Base-by-base conservation (phyloP, 2,113 vertebrate species). In the Himantopus leucocephalus region DNA sequence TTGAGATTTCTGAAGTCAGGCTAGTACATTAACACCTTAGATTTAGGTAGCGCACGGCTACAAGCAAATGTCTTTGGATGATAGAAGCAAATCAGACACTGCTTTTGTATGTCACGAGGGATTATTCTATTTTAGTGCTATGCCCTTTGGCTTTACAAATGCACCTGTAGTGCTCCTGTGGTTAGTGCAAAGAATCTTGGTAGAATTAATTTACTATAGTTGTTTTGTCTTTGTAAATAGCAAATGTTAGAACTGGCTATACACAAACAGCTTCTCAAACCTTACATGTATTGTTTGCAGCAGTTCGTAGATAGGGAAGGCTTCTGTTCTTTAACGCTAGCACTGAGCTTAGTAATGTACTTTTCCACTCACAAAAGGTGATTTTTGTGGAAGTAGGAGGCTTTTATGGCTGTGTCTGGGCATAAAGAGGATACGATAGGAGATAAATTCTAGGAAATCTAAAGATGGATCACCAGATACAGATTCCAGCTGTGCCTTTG, bases 11-110 rank as follows among this genome's bases (percentile, higher is more conserved):
- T 92, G 92, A 95, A 98, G 96, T 95, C 96, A 97, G 94, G 87
- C 85, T 90, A 92, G 96, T 97, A 97, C 95, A 97, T 98, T 98
- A 98, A 97, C 98, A 98, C 97, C 97, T 98, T 95, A 62, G 95
- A 97, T 97, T 96, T 97, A 81, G 96, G 94, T 91, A 96, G 83
- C 6, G 2, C 77, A 91, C 3, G 22, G 95, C 96, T 97, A 96
- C 95, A 95, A 96, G 94, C 96, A 92, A 97, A 80, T 95, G 90
- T 97, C 97, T 97, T 92, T 87, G 88, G 94, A 92, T 94, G 90
- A 95, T 9, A 95, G 96, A 97, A 97, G 95, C 94, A 97, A 96
- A 97, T 96, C 97, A 98, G 97, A 97, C 95, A 96, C 92, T 97
- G 94, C 96, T 97, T 97, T 97, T 98, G 94, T 97, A 83, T 97